Evolutionary conservation across 1,140 invertebrate species (phyloP).

Genomic region (Listronotus bonariensis): DNA sequence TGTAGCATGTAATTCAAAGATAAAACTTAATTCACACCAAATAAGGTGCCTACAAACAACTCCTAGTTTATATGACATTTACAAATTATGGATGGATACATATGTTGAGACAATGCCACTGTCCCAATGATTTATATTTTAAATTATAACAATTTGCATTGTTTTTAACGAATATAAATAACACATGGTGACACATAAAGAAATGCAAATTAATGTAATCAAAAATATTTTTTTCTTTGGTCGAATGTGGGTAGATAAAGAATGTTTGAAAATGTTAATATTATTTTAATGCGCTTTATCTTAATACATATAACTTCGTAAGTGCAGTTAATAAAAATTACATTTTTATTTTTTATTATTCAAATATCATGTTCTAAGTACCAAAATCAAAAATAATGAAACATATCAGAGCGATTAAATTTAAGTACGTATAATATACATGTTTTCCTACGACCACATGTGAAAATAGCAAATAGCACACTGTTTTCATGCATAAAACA

Average conservation of each 20-base stretch:
- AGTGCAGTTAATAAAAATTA: too few species aligned
- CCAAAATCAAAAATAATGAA: too few species aligned
- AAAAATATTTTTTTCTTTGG: slow-evolving; percentile 9
- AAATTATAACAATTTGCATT: slow-evolving; percentile 36
- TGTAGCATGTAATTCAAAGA: too few species aligned
- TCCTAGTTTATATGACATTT: background rate
- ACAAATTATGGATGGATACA: slow-evolving; percentile 17
- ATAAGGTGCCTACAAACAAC: background rate
- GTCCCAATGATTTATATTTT: slow-evolving; percentile 29
- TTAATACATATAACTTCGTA: background rate
- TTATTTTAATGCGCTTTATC: slow-evolving; percentile 11
- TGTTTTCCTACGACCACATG: too few species aligned
- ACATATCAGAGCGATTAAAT: too few species aligned
- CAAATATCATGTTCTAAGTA: too few species aligned
- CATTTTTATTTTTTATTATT: too few species aligned
- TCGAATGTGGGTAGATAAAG: slow-evolving; percentile 3
- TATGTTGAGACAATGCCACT: slow-evolving; percentile 24
- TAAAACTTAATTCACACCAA: background rate
- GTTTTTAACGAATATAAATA: slow-evolving; percentile 33
- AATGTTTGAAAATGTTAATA: slow-evolving; percentile 17
- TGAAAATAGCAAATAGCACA: too few species aligned
- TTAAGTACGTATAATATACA: too few species aligned
- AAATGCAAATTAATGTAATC: slow-evolving; percentile 30
- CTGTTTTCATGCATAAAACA: too few species aligned
- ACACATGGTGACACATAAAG: slow-evolving; percentile 21